These are phyloP conservation scores for Gopherus evgoodei DNA, from an alignment of 2,113 vertebrate genomes.

Conservation along the genomic window DNA sequence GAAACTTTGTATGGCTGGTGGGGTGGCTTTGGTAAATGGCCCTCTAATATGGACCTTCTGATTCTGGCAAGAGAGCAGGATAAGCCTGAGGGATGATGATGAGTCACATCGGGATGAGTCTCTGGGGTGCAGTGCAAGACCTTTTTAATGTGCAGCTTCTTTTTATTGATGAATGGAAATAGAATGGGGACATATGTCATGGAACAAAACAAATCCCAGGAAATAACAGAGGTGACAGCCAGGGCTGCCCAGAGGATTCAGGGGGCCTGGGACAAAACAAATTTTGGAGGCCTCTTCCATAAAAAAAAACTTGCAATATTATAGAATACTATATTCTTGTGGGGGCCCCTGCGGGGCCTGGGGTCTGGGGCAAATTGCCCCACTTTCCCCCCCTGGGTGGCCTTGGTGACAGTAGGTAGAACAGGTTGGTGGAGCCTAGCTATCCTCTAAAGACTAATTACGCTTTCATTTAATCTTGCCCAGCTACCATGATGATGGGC, in stretches of 20 bases:
- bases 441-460: conserved; percentile 25
- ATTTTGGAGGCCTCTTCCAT: no score
- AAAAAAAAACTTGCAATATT: no score
- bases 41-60: background rate
- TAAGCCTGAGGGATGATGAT: background rate
- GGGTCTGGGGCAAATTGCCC: no score
- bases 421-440: background rate
- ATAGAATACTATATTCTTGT: no score
- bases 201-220: background rate
- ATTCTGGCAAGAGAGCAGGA: background rate
- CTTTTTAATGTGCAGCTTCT: background rate
- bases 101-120: background rate
- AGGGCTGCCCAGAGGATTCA: no score
- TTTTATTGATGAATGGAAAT: background rate
- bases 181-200: conserved; percentile 28
- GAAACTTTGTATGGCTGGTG: background rate
- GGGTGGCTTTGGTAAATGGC: background rate
- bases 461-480: conserved; percentile 50
- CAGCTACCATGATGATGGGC: conserved; percentile 23
- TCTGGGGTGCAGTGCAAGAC: background rate
- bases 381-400: no score
- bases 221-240: background rate
- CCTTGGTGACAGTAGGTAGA: background rate
- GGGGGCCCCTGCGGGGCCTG: no score
- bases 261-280: no score